Evolutionary conservation across 2,797 vertebrate genomes (phyloP).

Genomic region (Sebastiscus albofasciatus): DNA sequence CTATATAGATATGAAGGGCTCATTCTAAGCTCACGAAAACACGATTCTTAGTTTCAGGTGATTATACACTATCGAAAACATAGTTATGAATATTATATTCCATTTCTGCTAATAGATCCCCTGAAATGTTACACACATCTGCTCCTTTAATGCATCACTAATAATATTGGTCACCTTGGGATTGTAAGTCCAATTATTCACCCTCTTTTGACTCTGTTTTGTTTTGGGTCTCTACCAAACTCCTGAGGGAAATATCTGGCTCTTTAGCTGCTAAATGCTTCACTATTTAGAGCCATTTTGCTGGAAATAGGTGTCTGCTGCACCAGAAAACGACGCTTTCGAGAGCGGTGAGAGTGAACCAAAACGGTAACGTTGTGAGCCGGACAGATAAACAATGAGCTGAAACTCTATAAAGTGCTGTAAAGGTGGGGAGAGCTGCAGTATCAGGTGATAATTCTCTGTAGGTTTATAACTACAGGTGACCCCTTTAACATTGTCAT

Average conservation of each 20-base stretch:
- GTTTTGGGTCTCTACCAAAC: background rate
- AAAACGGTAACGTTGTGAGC: background rate
- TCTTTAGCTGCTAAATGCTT: background rate
- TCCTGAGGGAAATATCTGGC: background rate
- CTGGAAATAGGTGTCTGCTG: background rate
- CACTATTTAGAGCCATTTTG: background rate
- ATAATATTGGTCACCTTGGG: background rate
- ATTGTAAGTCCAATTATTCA: background rate
- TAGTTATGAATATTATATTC: background rate
- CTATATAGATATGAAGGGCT: too few species aligned
- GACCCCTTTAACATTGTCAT: background rate
- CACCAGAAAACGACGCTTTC: background rate
- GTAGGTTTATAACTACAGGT: background rate
- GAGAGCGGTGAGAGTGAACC: background rate
- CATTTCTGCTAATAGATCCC: background rate
- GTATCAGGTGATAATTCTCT: background rate
- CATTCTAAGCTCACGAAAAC: too few species aligned
- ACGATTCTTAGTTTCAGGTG: too few species aligned
- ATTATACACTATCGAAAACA: background rate
- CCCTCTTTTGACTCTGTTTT: background rate
- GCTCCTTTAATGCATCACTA: background rate
- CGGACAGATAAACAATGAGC: background rate
- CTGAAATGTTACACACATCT: background rate
- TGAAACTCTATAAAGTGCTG: background rate
- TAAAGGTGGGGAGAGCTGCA: background rate